Percentiles rank a stretch among this genome's conserved stretches.
These are phyloP conservation scores for Eolophus roseicapilla DNA, from an alignment of 2,113 vertebrate species.

Conservation along the genomic window DNA sequence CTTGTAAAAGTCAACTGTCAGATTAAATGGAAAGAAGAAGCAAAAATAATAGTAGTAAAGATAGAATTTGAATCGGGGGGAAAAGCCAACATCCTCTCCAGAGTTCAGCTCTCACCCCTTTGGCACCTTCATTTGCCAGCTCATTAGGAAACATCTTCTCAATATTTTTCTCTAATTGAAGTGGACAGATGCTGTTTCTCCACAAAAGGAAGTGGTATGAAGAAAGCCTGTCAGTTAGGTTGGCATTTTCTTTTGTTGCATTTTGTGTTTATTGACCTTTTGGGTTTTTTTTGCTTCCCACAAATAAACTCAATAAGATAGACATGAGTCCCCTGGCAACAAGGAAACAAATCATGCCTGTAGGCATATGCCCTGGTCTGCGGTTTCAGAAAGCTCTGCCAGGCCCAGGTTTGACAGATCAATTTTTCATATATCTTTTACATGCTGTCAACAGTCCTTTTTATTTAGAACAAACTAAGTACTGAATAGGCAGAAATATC, in stretches of 20 bases:
- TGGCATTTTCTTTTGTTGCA: conserved; percentile 41
- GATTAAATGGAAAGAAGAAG: conserved; percentile 58
- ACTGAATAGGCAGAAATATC: background rate
- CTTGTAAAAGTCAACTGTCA: conserved; percentile 58
- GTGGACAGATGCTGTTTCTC: conserved; percentile 27
- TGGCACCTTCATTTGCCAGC: conserved; percentile 55
- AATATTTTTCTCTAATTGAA: conserved; percentile 31
- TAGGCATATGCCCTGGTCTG: background rate
- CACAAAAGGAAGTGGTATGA: conserved; percentile 40
- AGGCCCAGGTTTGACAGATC: background rate
- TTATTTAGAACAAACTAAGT: background rate
- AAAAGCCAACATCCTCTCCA: conserved; percentile 52
- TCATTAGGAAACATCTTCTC: conserved; percentile 61
- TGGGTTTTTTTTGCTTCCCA: background rate
- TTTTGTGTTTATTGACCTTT: conserved; percentile 30
- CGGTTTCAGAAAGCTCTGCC: background rate
- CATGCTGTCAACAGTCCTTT: background rate
- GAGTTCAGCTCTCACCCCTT: conserved; percentile 44
- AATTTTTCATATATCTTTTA: background rate
- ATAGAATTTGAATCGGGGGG: background rate
- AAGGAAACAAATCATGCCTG: background rate
- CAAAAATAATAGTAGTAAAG: conserved; percentile 62
- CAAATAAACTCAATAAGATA: background rate
- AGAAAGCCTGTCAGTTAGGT: conserved; percentile 29
- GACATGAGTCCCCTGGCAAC: background rate